Conservation (phyloP, 2,888 invertebrate genomes). For the Pollenia griseotomentosa region DNA sequence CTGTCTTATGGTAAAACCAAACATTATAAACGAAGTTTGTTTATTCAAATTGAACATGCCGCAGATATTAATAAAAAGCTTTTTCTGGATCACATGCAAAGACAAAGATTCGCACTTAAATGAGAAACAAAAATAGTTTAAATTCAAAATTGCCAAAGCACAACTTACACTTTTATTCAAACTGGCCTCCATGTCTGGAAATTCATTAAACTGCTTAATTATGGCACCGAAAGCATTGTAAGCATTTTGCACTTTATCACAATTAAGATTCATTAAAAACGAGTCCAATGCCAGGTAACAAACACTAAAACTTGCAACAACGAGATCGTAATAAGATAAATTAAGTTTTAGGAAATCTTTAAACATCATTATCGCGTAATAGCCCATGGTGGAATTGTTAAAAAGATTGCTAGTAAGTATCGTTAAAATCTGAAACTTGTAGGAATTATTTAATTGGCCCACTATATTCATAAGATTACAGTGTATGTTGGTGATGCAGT, state of each 20-base stretch:
- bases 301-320: not conserved
- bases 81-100: constrained; percentile 38
- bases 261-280: constrained; percentile 50
- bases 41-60: constrained; percentile 60
- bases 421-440: constrained; percentile 48
- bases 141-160: not conserved
- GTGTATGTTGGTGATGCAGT: constrained; percentile 40
- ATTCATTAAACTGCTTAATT: constrained; percentile 23
- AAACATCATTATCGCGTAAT: constrained; percentile 50
- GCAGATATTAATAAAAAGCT: constrained; percentile 32
- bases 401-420: constrained; percentile 30
- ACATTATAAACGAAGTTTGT: constrained; percentile 33
- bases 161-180: constrained; percentile 53
- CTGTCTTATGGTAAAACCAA: constrained; percentile 44
- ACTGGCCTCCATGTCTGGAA: not conserved
- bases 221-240: not conserved
- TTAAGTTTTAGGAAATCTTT: constrained; percentile 26
- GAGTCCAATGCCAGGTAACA: constrained; percentile 20
- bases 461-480: constrained; percentile 30
- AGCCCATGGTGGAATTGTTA: constrained; percentile 53
- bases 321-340: constrained; percentile 18
- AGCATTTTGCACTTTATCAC: constrained; percentile 26
- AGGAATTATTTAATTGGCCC: constrained; percentile 33
- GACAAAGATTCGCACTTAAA: constrained; percentile 55
- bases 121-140: not conserved